These are phyloP conservation scores for Planococcus citri DNA, from an alignment of 1,140 invertebrate genomes.

Conservation along the genomic window DNA sequence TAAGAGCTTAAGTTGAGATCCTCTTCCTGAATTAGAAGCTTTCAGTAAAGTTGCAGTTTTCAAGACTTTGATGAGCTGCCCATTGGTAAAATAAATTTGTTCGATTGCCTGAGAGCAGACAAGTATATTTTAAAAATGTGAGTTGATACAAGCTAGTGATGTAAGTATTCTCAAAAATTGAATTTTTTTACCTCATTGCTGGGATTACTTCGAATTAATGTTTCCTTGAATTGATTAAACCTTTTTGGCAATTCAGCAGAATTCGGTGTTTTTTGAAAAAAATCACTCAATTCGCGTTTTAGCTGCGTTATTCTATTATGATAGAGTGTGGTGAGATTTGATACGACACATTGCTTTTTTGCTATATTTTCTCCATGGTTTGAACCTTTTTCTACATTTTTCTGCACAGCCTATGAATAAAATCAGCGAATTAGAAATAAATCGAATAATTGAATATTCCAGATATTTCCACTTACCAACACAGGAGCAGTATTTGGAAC, in stretches of 20 bases:
- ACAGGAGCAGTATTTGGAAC: not conserved
- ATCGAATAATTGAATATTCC: not conserved
- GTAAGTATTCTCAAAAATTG: not conserved
- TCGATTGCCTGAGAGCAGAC: not conserved
- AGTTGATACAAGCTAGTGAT: not conserved
- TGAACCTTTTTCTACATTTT: not conserved
- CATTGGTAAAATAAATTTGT: not conserved
- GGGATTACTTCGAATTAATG: not conserved
- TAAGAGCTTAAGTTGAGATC: slow-evolving; percentile 81
- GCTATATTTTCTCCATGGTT: not conserved
- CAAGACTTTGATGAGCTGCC: slow-evolving; percentile 43
- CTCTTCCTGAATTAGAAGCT: slow-evolving; percentile 61
- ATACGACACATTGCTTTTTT: not conserved
- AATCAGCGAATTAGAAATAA: no score
- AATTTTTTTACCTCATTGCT: not conserved
- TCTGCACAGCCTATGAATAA: no score
- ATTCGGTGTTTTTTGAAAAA: not conserved
- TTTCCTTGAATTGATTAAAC: not conserved
- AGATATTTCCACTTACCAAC: not conserved
- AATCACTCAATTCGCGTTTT: not conserved
- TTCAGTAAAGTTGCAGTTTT: slow-evolving; percentile 52
- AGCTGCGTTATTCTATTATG: not conserved
- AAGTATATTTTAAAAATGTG: not conserved
- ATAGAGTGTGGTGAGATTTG: not conserved
- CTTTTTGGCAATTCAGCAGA: not conserved